phyloP scores from a whole-genome alignment of 2,113 vertebrate genomes.

The Malurus elegans region DNA sequence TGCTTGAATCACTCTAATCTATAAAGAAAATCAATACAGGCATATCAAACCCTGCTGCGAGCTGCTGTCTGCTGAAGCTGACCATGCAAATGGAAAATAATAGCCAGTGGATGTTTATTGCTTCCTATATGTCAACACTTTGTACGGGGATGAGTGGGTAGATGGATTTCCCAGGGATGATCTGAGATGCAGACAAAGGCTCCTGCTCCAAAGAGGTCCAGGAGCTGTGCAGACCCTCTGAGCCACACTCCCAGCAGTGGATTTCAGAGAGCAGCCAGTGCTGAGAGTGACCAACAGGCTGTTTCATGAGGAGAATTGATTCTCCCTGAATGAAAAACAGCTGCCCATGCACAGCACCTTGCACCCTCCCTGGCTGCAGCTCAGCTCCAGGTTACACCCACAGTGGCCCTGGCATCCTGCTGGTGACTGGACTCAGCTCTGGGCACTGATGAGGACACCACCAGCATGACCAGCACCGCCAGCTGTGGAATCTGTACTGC shows the following conservation, averaged over 20 bases:
- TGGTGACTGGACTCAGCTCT: accelerated
- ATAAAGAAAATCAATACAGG: constrained; percentile 71
- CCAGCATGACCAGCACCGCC: background rate
- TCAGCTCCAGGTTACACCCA: background rate
- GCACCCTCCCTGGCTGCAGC: background rate
- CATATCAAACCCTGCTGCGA: constrained; percentile 34
- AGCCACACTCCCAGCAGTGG: background rate
- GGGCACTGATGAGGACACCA: accelerated
- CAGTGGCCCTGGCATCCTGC: accelerated
- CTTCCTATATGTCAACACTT: background rate
- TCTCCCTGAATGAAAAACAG: background rate
- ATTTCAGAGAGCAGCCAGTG: background rate
- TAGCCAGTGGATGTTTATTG: background rate
- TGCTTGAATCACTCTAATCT: constrained; percentile 70
- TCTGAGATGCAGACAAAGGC: background rate
- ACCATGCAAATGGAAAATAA: background rate
- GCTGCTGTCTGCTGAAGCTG: background rate
- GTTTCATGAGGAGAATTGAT: background rate
- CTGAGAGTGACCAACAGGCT: background rate
- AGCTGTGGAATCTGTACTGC: accelerated
- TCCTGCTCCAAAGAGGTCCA: background rate
- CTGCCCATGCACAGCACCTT: background rate
- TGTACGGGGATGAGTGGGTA: background rate
- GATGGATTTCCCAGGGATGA: background rate
- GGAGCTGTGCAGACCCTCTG: background rate